Base-by-base conservation (phyloP, 2,113 vertebrate species). In the Brachyhypopomus occidentalis region DNA sequence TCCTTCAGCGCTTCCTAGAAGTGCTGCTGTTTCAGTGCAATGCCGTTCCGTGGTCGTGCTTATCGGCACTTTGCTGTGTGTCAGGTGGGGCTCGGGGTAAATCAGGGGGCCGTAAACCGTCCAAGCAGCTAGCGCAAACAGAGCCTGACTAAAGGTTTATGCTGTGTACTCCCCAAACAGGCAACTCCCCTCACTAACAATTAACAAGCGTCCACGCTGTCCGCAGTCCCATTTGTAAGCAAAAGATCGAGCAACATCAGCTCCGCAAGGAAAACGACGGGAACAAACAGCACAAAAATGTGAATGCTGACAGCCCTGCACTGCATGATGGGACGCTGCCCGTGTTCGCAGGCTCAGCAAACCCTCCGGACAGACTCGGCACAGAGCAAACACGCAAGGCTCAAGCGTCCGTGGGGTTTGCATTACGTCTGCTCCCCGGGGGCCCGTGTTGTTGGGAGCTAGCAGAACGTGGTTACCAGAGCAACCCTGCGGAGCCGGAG, bases 141-240 rank as follows among this genome's bases (percentile, higher is more conserved):
- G 73, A 82, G 72, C 82, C 83, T 81, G 83, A 87, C 82, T 82
- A 83, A 77, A 89, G 88, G 90, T 90, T 89, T 87, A 81, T 88
- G 87, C 87, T 80, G 87, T 89, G 84, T 87, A 45, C 80, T 67
- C 83, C 30, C 80, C 78, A 87, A 83, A 90, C 90, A 79, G 89
- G 91, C 89, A 83, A 75, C 81, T 73, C 86, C 89, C 89, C 90
- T 90, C 87, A 87, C 86, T 89, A 87, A 86, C 88, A 88, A 90
- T 89, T 88, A 91, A 87, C 88, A 83, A 78, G 64, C 84, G 85
- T 86, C 72, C 88, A 86, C 63, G 86, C 22, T 89, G 88, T 87
- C 84, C 86, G 55, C 45, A 81, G 5, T 34, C 30, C 30, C 14
- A 36, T 25, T 27, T 64, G 64, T 64, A 22, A 72, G 69, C 27